phyloP scores from a whole-genome alignment of 2,888 invertebrate species.

The Phorcus lineatus region DNA sequence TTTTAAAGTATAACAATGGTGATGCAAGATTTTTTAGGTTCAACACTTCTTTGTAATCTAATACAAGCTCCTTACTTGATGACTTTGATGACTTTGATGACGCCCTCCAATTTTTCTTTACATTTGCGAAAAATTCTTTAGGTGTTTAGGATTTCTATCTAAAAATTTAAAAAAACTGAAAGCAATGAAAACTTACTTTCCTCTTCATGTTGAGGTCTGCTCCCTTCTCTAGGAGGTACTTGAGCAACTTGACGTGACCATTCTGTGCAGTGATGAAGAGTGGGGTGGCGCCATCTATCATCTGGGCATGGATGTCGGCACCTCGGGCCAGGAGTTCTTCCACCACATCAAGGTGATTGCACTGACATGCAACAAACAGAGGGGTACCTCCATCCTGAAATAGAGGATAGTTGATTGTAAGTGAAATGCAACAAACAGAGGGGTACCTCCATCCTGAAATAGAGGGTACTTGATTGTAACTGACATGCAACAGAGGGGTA shows the following conservation, averaged over 20 bases:
- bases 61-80: too few species aligned
- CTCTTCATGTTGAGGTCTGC: slow-evolving; percentile 69
- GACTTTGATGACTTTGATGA: too few species aligned
- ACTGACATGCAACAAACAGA: slow-evolving; percentile 94
- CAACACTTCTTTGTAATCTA: not conserved
- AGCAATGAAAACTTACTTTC: slow-evolving; percentile 57
- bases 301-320: slow-evolving; percentile 84
- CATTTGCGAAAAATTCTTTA: too few species aligned
- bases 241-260: slow-evolving; percentile 82
- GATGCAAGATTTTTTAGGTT: too few species aligned
- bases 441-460: slow-evolving; percentile 84
- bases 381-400: slow-evolving; percentile 91
- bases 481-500: slow-evolving; percentile 84
- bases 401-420: slow-evolving; percentile 85
- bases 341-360: slow-evolving; percentile 90
- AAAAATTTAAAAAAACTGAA: not conserved
- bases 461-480: too few species aligned
- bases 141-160: too few species aligned
- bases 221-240: slow-evolving; percentile 70
- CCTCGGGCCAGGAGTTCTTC: slow-evolving; percentile 84
- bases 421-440: slow-evolving; percentile 94
- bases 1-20: too few species aligned
- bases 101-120: too few species aligned
- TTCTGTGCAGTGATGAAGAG: slow-evolving; percentile 96
- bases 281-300: slow-evolving; percentile 85